Conservation (phyloP, 2,797 vertebrate species). For the Danionella dracula region DNA sequence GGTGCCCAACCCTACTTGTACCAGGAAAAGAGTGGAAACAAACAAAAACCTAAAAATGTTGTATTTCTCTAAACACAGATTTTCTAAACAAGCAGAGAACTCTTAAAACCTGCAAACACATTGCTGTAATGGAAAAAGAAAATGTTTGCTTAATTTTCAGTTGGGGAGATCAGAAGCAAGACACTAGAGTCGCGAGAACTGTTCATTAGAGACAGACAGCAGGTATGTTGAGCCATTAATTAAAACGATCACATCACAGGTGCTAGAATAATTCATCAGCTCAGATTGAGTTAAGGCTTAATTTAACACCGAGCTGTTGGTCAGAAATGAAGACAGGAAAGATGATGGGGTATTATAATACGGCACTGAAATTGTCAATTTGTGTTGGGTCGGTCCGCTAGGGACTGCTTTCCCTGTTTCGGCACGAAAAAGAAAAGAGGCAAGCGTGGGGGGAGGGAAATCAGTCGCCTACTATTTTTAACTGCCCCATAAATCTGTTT, state of each 20-base stretch:
- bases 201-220: constrained; percentile 69
- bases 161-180: constrained; percentile 51
- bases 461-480: constrained; percentile 82
- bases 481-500: constrained; percentile 87
- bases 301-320: constrained; percentile 72
- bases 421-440: constrained; percentile 62
- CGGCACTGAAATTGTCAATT: constrained; percentile 73
- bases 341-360: constrained; percentile 66
- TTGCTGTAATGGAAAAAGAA: too few relatives aligned
- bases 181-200: constrained; percentile 59
- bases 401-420: constrained; percentile 69
- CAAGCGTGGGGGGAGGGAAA: constrained; percentile 65
- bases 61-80: too few relatives aligned
- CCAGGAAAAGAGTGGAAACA: too few relatives aligned
- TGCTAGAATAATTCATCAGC: constrained; percentile 78
- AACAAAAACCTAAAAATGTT: too few relatives aligned
- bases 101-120: too few relatives aligned
- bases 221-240: constrained; percentile 71
- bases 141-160: too few relatives aligned
- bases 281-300: constrained; percentile 76
- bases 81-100: too few relatives aligned
- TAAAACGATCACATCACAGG: constrained; percentile 75
- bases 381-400: constrained; percentile 71
- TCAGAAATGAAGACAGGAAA: constrained; percentile 49
- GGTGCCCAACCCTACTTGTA: too few relatives aligned